Conservation (phyloP, 2,113 vertebrate species). For the Gallinago jamesoni region DNA sequence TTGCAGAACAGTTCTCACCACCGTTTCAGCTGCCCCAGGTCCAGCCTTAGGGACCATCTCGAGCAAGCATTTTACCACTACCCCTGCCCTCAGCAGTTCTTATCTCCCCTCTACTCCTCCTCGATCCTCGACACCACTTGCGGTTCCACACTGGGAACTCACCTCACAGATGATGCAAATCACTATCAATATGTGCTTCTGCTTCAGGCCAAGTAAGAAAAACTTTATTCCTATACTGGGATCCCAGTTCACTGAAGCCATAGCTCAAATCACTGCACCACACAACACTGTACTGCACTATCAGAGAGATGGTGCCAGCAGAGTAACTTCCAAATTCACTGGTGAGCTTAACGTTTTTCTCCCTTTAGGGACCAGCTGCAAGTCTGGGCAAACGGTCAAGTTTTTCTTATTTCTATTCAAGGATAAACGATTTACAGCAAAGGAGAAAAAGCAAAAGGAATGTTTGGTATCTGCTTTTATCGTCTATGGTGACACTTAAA, state of each 20-base stretch:
- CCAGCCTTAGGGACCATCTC: neutral
- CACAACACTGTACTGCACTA: neutral
- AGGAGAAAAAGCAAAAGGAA: neutral
- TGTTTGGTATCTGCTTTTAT: neutral
- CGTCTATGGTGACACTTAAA: neutral
- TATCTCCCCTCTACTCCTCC: neutral
- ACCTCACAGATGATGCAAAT: neutral
- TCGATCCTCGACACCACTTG: neutral
- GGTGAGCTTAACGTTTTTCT: slow-evolving; percentile 2
- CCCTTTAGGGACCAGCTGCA: slow-evolving; percentile 37
- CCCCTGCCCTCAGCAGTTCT: neutral
- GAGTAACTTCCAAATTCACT: neutral
- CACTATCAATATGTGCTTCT: neutral
- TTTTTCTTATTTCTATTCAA: slow-evolving; percentile 4
- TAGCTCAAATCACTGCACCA: neutral
- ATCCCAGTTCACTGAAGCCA: neutral
- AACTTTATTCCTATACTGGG: neutral
- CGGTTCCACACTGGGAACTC: neutral
- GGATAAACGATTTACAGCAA: neutral
- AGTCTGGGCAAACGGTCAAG: slow-evolving; percentile 44
- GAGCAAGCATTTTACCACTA: neutral
- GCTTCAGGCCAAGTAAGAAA: neutral
- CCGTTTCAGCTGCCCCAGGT: neutral
- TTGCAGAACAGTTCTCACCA: rapidly evolving
- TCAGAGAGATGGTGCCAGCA: neutral